Conservation (phyloP, 2,797 vertebrate genomes). For the Petrocephalus sullivani region DNA sequence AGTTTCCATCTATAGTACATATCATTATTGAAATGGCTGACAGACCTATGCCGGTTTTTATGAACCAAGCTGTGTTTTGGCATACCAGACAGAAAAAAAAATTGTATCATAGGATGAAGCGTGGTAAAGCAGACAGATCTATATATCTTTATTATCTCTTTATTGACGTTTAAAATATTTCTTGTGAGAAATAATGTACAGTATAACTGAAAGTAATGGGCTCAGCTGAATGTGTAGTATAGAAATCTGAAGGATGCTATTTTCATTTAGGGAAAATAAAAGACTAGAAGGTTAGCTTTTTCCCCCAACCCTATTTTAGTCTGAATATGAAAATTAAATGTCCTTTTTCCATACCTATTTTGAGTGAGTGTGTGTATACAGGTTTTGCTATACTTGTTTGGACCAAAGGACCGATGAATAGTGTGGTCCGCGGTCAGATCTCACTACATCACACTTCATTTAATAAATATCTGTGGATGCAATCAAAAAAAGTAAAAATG, state of each 20-base stretch:
- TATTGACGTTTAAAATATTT: background rate
- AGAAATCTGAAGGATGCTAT: background rate
- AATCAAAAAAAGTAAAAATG: background rate
- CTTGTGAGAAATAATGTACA: background rate
- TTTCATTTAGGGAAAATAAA: background rate
- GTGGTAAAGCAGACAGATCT: background rate
- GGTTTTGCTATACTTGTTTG: too few species aligned
- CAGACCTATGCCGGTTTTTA: background rate
- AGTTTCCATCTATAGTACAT: slow-evolving; percentile 12
- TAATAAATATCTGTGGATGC: background rate
- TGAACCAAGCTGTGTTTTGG: background rate
- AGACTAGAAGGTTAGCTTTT: background rate
- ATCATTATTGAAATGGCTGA: background rate
- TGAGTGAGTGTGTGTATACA: background rate
- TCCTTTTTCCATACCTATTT: background rate
- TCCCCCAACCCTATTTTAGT: background rate
- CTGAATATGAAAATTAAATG: background rate
- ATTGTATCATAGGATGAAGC: background rate
- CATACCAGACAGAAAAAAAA: background rate
- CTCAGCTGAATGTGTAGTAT: background rate
- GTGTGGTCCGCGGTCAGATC: too few species aligned
- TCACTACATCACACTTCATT: background rate
- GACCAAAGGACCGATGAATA: too few species aligned
- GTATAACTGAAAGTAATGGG: background rate
- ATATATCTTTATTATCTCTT: background rate